These are phyloP conservation scores for Haliclystus octoradiatus DNA, from an alignment of 30 jellyfish, hydroid and myxozoan genomes.

Conservation along the genomic window DNA sequence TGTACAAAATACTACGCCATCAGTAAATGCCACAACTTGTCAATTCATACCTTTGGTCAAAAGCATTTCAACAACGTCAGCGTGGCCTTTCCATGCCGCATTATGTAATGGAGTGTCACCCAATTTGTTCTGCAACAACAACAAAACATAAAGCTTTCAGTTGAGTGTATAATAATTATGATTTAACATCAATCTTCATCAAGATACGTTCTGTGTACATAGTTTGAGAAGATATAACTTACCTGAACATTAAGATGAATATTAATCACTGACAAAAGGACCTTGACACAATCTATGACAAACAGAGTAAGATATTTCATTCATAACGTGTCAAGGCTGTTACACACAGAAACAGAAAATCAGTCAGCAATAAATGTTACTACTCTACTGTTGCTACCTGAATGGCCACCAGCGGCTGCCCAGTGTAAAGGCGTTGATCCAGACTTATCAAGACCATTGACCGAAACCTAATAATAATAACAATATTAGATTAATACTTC, in stretches of 20 bases:
- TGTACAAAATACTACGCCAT: too few relatives aligned
- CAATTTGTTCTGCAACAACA: conserved; percentile 48
- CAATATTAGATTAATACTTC: background rate
- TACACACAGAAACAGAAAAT: too few relatives aligned
- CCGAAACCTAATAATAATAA: conserved; percentile 50
- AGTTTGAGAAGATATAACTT: too few relatives aligned
- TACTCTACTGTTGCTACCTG: conserved; percentile 28
- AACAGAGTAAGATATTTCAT: background rate
- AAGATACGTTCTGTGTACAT: background rate
- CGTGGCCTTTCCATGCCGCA: conserved; percentile 94
- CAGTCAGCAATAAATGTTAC: background rate
- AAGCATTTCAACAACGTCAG: conserved; percentile 62
- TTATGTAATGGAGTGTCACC: conserved; percentile 97
- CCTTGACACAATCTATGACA: conserved; percentile 63
- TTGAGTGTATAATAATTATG: background rate
- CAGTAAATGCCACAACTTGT: background rate
- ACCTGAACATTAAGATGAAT: conserved; percentile 75
- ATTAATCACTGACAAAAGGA: conserved; percentile 46
- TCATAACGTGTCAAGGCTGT: background rate
- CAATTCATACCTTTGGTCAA: conserved; percentile 54
- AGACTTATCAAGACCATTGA: conserved; percentile 88
- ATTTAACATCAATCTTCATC: background rate
- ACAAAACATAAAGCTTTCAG: too few relatives aligned
- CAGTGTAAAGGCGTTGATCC: conserved; percentile 99
- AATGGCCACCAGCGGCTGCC: conserved; percentile 99